Evolutionary conservation across 2,797 vertebrate genomes (phyloP).

Genomic region (Mastacembelus armatus): DNA sequence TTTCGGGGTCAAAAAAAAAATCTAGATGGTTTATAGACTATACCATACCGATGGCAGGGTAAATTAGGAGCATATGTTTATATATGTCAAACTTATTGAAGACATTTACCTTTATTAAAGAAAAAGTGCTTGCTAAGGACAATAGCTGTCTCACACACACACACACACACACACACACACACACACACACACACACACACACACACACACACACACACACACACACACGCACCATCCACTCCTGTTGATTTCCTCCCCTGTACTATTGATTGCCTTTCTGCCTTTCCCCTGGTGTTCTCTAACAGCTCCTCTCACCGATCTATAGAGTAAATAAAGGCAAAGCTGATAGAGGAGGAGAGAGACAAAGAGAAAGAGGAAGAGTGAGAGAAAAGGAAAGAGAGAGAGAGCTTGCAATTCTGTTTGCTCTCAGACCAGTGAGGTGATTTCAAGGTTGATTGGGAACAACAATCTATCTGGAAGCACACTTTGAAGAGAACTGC

Average conservation of each 20-base stretch:
- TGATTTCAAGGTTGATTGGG: slow-evolving; percentile 85
- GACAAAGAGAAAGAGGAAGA: background rate
- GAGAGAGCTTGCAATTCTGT: slow-evolving; percentile 46
- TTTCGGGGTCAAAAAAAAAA: slow-evolving; percentile 23
- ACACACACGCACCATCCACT: slow-evolving; percentile 47
- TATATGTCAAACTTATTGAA: slow-evolving; percentile 22
- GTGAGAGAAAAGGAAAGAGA: background rate
- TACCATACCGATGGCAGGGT: slow-evolving; percentile 1
- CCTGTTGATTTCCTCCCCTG: slow-evolving; percentile 72
- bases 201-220: slow-evolving; percentile 26
- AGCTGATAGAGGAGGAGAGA: slow-evolving; percentile 45
- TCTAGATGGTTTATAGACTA: background rate
- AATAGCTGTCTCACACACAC: slow-evolving; percentile 40
- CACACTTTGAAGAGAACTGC: slow-evolving; percentile 66
- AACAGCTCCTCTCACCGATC: slow-evolving; percentile 79
- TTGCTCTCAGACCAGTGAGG: slow-evolving; percentile 69
- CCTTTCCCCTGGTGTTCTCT: slow-evolving; percentile 75
- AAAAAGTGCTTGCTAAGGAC: slow-evolving; percentile 66
- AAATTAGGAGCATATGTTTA: slow-evolving; percentile 14
- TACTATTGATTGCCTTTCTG: slow-evolving; percentile 81
- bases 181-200: slow-evolving; percentile 25
- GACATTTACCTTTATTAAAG: slow-evolving; percentile 49
- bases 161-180: slow-evolving; percentile 4
- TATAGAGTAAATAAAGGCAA: slow-evolving; percentile 80
- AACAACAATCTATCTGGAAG: slow-evolving; percentile 77